Base-by-base conservation (phyloP, 1,140 invertebrate genomes). In the Eumeta japonica region DNA sequence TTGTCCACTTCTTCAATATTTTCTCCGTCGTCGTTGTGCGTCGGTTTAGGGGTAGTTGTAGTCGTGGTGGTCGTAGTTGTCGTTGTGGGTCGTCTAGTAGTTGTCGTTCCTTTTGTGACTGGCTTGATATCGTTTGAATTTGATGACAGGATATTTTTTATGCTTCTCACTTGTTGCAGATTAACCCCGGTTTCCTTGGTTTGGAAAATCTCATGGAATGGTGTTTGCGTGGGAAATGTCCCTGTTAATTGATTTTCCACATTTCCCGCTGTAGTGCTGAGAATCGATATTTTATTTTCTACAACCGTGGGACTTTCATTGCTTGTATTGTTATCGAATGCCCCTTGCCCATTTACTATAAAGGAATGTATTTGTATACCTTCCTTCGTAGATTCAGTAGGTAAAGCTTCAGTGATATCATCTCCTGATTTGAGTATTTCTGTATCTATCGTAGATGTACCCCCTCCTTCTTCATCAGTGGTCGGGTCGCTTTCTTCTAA, bases 1-100 rank as follows among this genome's bases (percentile, higher is more conserved):
- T 82, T 80, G 52, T 81, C 78, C 1, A 83, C 81, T 45, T 80
- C 63, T 51, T 81, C 79, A 33, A 81, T 81, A 50, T 82, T 81
- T 61, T 83, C 80, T 16, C 77, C 83, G 56, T 85, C 83, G 43
- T 81, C 79, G 41, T 81, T 80, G 43, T 79, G 77, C 0, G 76
- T 81, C 30, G 79, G 79, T 37, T 80, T 78, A 0, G 81, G 78
- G 5, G 80, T 79, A 1, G 79, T 81, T 9, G 81, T 78, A 4
- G 78, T 75, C 3, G 77, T 78, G 10, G 77, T 78, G 2, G 75
- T 79, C 0, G 76, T 75, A 3, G 66, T 63, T 13, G 62, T 64
- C 16, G 71, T 56, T 0, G 76, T 75, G 3, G 66, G 62, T 14
- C 62, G 63, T 16, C 70, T 55, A 4, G 61, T 64, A 1, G 57